Evolutionary conservation across 2,113 vertebrate species (phyloP).

Genomic region (Manacus vitellinus): DNA sequence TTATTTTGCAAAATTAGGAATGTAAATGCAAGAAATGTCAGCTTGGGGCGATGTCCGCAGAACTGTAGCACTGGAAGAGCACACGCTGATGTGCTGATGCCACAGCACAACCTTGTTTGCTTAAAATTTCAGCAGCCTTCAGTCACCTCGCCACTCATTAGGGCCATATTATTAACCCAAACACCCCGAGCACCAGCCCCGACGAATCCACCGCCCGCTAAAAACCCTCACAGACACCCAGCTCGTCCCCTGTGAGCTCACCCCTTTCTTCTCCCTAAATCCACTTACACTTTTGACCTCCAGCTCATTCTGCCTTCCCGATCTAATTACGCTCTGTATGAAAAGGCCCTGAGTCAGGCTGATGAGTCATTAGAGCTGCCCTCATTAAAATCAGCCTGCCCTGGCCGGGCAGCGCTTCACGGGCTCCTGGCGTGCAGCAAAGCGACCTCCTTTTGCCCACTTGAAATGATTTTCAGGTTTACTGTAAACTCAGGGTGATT

Average conservation of each 20-base stretch:
- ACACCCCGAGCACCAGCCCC: neutral
- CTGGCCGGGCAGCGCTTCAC: neutral
- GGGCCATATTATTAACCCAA: neutral
- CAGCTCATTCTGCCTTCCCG: neutral
- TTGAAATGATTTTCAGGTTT: neutral
- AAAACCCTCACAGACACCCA: neutral
- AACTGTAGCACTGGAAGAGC: accelerated
- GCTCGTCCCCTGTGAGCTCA: neutral
- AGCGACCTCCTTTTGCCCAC: neutral
- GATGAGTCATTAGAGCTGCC: conserved; percentile 2
- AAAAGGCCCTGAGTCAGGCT: neutral
- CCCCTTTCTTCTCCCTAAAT: neutral
- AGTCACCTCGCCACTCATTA: neutral
- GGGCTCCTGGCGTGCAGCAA: neutral
- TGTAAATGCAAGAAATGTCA: too few relatives aligned
- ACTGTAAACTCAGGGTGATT: neutral
- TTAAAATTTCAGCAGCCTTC: neutral
- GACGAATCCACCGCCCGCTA: neutral
- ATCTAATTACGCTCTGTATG: neutral
- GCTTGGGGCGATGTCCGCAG: neutral
- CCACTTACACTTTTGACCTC: conserved; percentile 20
- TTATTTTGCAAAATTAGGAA: neutral
- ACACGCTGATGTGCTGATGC: neutral
- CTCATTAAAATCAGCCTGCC: neutral
- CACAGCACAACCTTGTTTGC: too few relatives aligned